Base-by-base conservation (phyloP, 2,113 vertebrate species). In the Struthidea cinerea region DNA sequence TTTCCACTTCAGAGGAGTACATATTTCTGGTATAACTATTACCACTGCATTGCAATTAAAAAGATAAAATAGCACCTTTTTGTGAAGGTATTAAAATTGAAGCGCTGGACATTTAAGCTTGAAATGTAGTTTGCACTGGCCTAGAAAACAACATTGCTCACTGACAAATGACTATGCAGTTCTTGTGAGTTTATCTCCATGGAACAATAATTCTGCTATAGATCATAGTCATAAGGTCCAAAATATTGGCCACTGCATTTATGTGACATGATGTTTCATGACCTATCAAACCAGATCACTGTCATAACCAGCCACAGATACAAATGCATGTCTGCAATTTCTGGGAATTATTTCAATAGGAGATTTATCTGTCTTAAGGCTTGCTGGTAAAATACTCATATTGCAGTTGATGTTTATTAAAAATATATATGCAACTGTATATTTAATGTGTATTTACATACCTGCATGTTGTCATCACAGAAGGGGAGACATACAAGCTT, bases 81-180 rank as follows among this genome's bases (percentile, higher is more conserved):
- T 90, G 86, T 94, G 77, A 97, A 95, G 68, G 74, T 90, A 91
- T 96, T 92, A 96, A 92, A 97, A 95, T 85, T 78, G 85, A 97
- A 96, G 41, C 93, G n/a, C 79, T 76, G 93, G 92, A 78, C 50
- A 77, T 97, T 93, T 74, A 93, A 97, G 64, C 69, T 93, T 93
- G 75, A 90, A 92, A 96, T 92, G 78, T 87, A 90, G 75, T 93
- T 97, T 89, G 87, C 84, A 84, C 85, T 17, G 39, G 70, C 81
- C 57, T 96, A 94, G 94, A 88, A 97, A 97, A 96, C 89, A 97
- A 78, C 89, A 92, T 96, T 94, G 56, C 60, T 96, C 89, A 67
- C 77, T 97, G 96, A 93, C 89, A 98, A 97, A 98, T 97, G 95
- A 95, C 95, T 91, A 92, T 95, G 96, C 92, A 95, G 91, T 93